phyloP scores from a whole-genome alignment of 2,797 vertebrate genomes.

The Danio albolineatus region DNA sequence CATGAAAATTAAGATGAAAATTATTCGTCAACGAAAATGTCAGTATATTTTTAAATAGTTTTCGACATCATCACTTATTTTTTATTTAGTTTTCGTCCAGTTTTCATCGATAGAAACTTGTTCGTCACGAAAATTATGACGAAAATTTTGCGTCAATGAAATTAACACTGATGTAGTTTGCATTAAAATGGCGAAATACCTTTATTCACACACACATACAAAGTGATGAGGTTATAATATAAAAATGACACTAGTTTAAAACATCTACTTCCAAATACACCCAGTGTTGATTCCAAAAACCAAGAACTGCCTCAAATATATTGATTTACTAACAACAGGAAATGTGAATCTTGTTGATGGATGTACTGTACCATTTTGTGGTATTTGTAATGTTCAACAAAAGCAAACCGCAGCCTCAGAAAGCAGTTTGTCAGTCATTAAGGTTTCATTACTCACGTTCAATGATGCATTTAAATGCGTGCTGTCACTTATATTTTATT shows the following conservation, averaged over 20 bases:
- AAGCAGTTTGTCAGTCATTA: neutral
- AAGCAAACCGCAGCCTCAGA: neutral
- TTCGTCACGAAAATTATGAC: too few relatives aligned
- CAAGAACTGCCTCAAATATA: neutral
- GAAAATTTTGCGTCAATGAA: too few relatives aligned
- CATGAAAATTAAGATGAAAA: too few relatives aligned
- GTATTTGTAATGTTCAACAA: neutral
- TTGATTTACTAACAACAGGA: neutral
- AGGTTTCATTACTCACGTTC: neutral
- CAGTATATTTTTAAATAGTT: too few relatives aligned
- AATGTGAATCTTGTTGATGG: neutral
- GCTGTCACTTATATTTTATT: slow-evolving; percentile 27
- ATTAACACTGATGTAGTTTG: too few relatives aligned
- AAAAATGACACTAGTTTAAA: neutral
- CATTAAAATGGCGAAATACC: too few relatives aligned
- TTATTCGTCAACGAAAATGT: too few relatives aligned
- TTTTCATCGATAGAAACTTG: too few relatives aligned
- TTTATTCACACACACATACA: neutral
- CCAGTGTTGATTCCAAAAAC: neutral
- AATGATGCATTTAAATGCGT: neutral
- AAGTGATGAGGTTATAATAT: neutral
- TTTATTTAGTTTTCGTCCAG: too few relatives aligned
- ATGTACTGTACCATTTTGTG: neutral
- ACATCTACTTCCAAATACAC: neutral
- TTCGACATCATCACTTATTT: too few relatives aligned